phyloP scores from a whole-genome alignment of 2,113 vertebrate species.

The Amblyopsis rosae region DNA sequence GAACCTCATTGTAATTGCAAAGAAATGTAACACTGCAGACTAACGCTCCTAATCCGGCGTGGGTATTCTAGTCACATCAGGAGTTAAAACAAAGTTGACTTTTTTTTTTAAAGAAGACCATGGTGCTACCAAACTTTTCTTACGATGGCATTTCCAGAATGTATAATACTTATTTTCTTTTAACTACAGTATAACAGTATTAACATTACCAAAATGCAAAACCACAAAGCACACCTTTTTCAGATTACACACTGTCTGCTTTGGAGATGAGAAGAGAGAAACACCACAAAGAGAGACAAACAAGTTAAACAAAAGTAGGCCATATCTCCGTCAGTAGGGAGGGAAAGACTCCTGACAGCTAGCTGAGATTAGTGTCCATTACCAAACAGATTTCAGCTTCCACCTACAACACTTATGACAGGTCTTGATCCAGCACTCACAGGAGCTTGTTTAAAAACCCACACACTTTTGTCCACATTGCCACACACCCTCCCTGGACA shows the following conservation, averaged over 20 bases:
- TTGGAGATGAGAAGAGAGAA: constrained; percentile 7
- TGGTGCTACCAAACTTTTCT: not conserved
- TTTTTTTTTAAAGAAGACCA: constrained; percentile 9
- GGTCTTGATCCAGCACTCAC: constrained; percentile 38
- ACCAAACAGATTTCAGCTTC: constrained; percentile 65
- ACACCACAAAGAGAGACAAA: not conserved
- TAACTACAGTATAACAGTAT: constrained; percentile 7
- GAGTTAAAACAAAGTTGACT: constrained; percentile 35
- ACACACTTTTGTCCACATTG: constrained; percentile 51
- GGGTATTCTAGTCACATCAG: constrained; percentile 55
- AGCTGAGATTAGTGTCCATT: constrained; percentile 67
- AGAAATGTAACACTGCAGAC: constrained; percentile 59
- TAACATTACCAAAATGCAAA: constrained; percentile 10
- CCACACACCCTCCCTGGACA: constrained; percentile 38
- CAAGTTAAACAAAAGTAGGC: not conserved
- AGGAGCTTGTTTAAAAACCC: constrained; percentile 21
- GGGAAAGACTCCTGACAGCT: constrained; percentile 44
- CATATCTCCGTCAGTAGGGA: constrained; percentile 20
- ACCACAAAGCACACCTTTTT: constrained; percentile 14
- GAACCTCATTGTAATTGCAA: constrained; percentile 58
- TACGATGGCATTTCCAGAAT: constrained; percentile 28
- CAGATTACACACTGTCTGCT: constrained; percentile 5
- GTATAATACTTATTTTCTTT: constrained; percentile 23
- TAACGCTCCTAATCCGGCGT: constrained; percentile 47
- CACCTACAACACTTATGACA: constrained; percentile 62